Percentiles rank a stretch among this genome's conserved stretches.
These are phyloP conservation scores for Dastarcus helophoroides DNA, from an alignment of 2,888 invertebrate species.

Conservation along the genomic window DNA sequence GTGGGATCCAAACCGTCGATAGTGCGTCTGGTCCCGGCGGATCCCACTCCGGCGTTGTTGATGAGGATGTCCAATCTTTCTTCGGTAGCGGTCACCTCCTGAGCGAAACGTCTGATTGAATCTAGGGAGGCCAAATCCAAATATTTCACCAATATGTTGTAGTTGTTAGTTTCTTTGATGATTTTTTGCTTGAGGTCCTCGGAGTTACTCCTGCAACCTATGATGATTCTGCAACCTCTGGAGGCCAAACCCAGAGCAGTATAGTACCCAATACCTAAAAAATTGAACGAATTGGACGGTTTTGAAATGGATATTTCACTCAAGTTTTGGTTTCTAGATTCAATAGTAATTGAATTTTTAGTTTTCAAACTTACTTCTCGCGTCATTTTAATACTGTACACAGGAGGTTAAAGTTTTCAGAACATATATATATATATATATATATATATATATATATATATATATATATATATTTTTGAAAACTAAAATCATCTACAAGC, in stretches of 20 bases:
- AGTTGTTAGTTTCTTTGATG: constrained; percentile 29
- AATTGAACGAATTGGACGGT: too few species aligned
- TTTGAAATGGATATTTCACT: too few species aligned
- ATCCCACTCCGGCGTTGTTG: constrained; percentile 52
- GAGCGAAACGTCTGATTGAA: constrained; percentile 51
- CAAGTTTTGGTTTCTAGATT: too few species aligned
- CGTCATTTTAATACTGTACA: too few species aligned
- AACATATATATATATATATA: too few species aligned
- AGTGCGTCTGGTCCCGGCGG: constrained; percentile 40
- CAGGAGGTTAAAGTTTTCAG: too few species aligned
- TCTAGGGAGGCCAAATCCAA: constrained; percentile 45
- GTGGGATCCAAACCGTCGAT: constrained; percentile 53
- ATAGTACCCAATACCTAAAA: constrained; percentile 36
- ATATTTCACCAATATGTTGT: constrained; percentile 34
- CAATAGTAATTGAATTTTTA: too few species aligned
- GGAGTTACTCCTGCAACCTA: constrained; percentile 36
- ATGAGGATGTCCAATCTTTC: constrained; percentile 49
- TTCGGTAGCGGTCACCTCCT: constrained; percentile 44
- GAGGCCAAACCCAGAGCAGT: constrained; percentile 38
- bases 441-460: too few species aligned
- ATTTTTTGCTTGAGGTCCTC: constrained; percentile 30
- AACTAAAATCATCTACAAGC: too few species aligned
- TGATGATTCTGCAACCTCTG: constrained; percentile 42
- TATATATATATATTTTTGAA: too few species aligned
- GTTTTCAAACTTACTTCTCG: too few species aligned